Conservation (phyloP, 2,888 invertebrate genomes). For the Salpingus planirostris region DNA sequence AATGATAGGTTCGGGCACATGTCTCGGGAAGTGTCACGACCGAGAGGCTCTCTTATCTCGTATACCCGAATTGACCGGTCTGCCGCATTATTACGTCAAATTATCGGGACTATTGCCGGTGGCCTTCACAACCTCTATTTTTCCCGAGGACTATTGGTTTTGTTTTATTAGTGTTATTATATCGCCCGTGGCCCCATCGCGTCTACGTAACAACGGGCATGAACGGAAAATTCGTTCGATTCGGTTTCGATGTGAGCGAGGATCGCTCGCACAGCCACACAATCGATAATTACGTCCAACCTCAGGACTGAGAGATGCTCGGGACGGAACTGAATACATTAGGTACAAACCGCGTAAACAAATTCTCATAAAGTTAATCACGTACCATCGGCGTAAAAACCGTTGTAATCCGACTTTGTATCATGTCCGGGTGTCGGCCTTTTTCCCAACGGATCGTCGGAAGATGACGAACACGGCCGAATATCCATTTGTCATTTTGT, state of each 20-base stretch:
- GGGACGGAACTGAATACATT: conserved; percentile 15
- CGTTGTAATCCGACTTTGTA: conserved; percentile 18
- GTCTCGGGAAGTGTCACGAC: conserved; percentile 34
- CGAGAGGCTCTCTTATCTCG: conserved; percentile 18
- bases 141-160: conserved; percentile 18
- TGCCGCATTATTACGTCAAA: conserved; percentile 35
- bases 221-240: conserved; percentile 1
- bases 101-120: conserved; percentile 27
- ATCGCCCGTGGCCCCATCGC: no score
- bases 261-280: no score
- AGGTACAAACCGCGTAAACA: conserved; percentile 15
- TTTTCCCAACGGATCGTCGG: conserved; percentile 21
- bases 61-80: conserved; percentile 32
- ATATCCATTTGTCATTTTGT: conserved; percentile 39
- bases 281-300: no score
- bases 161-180: conserved; percentile 14
- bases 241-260: no score
- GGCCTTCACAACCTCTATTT: conserved; percentile 20
- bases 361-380: conserved; percentile 16
- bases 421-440: conserved; percentile 24
- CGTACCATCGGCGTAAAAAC: conserved; percentile 13
- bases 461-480: no score
- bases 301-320: no score
- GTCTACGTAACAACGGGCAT: neutral
- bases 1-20: conserved; percentile 34